Conservation (phyloP, 2,797 vertebrate genomes). For the Malacoraja senta region DNA sequence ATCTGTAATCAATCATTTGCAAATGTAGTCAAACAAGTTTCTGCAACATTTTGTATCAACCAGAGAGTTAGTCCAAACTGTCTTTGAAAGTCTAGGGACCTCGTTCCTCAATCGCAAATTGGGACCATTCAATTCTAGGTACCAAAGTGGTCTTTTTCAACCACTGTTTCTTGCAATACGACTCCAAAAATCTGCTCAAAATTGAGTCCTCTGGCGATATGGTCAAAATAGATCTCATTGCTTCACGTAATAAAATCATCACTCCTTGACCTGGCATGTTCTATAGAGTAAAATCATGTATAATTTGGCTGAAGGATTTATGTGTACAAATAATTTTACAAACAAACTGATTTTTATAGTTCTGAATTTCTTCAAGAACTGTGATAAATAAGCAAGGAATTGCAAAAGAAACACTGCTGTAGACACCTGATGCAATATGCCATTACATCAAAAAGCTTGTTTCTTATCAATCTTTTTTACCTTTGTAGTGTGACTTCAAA, state of each 20-base stretch:
- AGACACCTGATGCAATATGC: background rate
- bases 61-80: background rate
- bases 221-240: background rate
- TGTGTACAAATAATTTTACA: background rate
- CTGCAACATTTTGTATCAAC: background rate
- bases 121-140: background rate
- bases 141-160: background rate
- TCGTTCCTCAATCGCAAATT: background rate
- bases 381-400: background rate
- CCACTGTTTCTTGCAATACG: background rate
- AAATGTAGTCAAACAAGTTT: background rate
- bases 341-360: background rate
- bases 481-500: background rate
- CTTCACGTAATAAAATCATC: background rate
- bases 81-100: background rate
- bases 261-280: background rate
- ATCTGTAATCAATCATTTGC: background rate
- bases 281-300: background rate
- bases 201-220: background rate
- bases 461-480: constrained; percentile 21
- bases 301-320: background rate
- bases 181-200: background rate
- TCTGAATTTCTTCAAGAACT: background rate
- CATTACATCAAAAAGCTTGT: background rate
- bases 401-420: background rate